Base-by-base conservation (phyloP, 2,113 vertebrate genomes). In the Archilochus colubris region DNA sequence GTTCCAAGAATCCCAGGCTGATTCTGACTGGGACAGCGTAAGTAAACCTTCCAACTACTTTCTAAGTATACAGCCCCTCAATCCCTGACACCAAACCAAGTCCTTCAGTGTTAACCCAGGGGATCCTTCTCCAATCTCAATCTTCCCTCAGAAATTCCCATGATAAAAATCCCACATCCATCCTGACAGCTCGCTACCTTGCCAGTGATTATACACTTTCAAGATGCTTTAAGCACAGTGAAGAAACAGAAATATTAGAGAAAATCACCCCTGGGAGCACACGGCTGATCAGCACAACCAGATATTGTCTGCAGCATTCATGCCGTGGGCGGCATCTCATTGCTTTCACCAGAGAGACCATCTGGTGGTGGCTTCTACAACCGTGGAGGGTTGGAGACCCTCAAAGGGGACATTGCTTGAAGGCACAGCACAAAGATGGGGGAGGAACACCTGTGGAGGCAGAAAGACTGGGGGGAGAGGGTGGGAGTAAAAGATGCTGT, bases 41-140 rank as follows among this genome's bases (percentile, higher is more conserved):
- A 70, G 53, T 25, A 55, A 44, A 66, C 1, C 3, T 63, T 84
- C 28, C 8, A 2, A 2, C 5, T 21, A 75, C 36, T 57, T 72
- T 18, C 19, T 50, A 43, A 46, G 54, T 19, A 27, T 74, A 25
- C 8, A 73, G 2, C 0, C 3, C 7, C 31, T 81, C 1, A 0
- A 1, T 40, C 5, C 16, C 54, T 57, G 28, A 2, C 12, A 44
- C 9, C 46, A 17, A 7, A 27, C 18, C 12, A 12, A n/a, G 17
- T 25, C 12, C 18, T 68, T 58, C 38, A 59, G 9, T 28, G 20
- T 33, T 30, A 31, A 50, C 16, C 22, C 24, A 15, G 17, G 38
- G 91, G 21, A 64, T 15, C 17, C 55, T 91, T 54, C 44, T 76
- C 30, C 13, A 50, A 50, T 53, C 20, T 5, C 23, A 15, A 0